A percentile compares a stretch with the other conserved stretches of the same genome.
Evolutionary conservation across 2,888 invertebrate species (phyloP).

Genomic region (Noctua janthina): DNA sequence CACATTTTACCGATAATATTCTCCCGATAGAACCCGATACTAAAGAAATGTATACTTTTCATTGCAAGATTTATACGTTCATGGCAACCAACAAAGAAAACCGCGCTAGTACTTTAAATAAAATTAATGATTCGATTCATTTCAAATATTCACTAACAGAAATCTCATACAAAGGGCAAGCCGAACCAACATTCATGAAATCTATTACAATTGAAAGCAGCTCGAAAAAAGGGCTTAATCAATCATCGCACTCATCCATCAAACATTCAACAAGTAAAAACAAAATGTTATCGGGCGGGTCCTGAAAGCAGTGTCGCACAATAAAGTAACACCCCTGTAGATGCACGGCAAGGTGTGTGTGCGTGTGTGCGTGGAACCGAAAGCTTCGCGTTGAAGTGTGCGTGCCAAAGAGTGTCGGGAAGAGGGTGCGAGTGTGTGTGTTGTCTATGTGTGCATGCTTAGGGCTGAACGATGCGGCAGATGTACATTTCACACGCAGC

Average conservation of each 20-base stretch:
- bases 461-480: constrained; percentile 79
- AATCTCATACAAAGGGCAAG: constrained; percentile 68
- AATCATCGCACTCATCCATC: constrained; percentile 89
- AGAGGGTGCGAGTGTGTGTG: constrained; percentile 67
- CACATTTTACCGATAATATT: constrained; percentile 68
- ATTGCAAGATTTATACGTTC: constrained; percentile 20
- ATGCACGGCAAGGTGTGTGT: constrained; percentile 72
- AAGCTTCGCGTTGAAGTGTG: constrained; percentile 61
- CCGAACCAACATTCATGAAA: constrained; percentile 74
- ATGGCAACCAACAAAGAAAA: constrained; percentile 31
- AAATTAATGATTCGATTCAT: constrained; percentile 63
- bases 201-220: constrained; percentile 81
- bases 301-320: constrained; percentile 78
- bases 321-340: constrained; percentile 82
- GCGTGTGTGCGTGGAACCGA: constrained; percentile 62
- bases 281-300: constrained; percentile 86
- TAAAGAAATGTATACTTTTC: constrained; percentile 25
- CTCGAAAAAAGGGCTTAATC: constrained; percentile 79
- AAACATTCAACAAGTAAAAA: constrained; percentile 90
- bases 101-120: constrained; percentile 45
- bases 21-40: constrained; percentile 39
- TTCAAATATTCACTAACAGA: constrained; percentile 65
- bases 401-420: constrained; percentile 59
- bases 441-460: constrained; percentile 71
- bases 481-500: constrained; percentile 86